These are phyloP conservation scores for Geotrupes spiniger DNA, from an alignment of 2,888 invertebrate species.

Conservation along the genomic window DNA sequence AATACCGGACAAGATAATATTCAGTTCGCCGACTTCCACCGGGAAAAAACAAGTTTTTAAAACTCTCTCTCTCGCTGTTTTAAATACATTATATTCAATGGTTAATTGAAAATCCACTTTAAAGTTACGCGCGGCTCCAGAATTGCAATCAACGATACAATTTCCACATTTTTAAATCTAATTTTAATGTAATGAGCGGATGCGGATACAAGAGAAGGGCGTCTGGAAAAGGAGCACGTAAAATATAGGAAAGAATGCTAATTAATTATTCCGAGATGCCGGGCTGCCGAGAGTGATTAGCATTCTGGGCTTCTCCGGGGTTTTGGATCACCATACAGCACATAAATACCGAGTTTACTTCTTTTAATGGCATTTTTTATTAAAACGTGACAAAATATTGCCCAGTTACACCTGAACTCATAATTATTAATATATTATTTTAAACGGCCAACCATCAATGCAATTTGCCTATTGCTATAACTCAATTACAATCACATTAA, in stretches of 20 bases:
- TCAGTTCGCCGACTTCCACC: constrained; percentile 30
- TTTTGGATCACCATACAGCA: constrained; percentile 21
- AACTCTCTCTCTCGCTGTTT: constrained; percentile 32
- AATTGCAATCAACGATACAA: constrained; percentile 53
- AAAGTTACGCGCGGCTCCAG: constrained; percentile 38
- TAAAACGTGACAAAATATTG: background rate
- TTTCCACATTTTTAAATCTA: constrained; percentile 53
- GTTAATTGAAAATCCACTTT: constrained; percentile 53
- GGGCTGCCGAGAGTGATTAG: constrained; percentile 56
- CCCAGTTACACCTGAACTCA: no score
- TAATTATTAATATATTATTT: no score
- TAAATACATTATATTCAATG: constrained; percentile 46
- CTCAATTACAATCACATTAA: no score
- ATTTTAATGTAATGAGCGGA: constrained; percentile 48
- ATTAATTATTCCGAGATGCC: constrained; percentile 60
- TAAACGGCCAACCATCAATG: no score
- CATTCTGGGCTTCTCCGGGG: constrained; percentile 42
- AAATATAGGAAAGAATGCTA: constrained; percentile 57
- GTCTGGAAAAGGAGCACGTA: constrained; percentile 47
- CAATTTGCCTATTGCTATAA: no score
- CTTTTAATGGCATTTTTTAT: background rate
- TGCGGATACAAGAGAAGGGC: constrained; percentile 38
- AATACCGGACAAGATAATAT: constrained; percentile 37
- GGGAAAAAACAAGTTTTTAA: constrained; percentile 13
- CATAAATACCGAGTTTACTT: constrained; percentile 3